Evolutionary conservation across 2,113 vertebrate species (phyloP), one percentile per base, ranked within the genome.

Genomic region (Ptilonorhynchus violaceus): DNA sequence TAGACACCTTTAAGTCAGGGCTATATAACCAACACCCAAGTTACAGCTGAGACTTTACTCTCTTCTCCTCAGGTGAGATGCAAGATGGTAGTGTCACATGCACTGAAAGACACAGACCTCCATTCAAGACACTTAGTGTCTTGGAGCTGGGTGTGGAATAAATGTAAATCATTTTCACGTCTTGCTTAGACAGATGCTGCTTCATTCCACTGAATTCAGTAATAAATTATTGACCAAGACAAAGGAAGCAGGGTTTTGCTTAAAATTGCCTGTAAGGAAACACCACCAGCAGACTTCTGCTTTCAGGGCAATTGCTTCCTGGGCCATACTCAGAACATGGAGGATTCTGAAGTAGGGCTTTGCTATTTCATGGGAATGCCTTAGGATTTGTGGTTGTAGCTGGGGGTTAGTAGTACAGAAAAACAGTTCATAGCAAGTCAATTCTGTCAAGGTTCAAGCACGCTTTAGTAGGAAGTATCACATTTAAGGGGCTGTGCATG

Each of bases 401-500:
- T 95, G 82, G 66, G 44, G 47, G 37, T 93, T 88, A 63, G 42
- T 79, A 92, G 82, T 56, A 56, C 31, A 73, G 72, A 96, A 70
- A 87, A 84, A 86, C 58, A 92, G n/a, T 60, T 76, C 86, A 53
- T 76, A 96, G 77, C 56, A 50, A 91, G 92, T 88, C 67, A 67
- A 28, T 95, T 96, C 85, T 94, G 85, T 94, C 92, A 72, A 95
- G 76, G 73, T 84, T 94, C 56, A 85, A 95, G 92, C 79, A 88
- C 58, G 89, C 84, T 84, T 81, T 75, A 84, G 70, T 89, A 97
- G 42, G 85, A 95, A 81, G 72, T 95, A 83, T 30, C 74, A 47
- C 12, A 22, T 94, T 84, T 85, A 93, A 92, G 70, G 53, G 95
- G 94, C 92, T 96, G 86, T 98, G 97, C 97, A 97, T 98, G 97